phyloP scores from a whole-genome alignment of 2,888 invertebrate genomes.

The Pachycephus smyrnensis region DNA sequence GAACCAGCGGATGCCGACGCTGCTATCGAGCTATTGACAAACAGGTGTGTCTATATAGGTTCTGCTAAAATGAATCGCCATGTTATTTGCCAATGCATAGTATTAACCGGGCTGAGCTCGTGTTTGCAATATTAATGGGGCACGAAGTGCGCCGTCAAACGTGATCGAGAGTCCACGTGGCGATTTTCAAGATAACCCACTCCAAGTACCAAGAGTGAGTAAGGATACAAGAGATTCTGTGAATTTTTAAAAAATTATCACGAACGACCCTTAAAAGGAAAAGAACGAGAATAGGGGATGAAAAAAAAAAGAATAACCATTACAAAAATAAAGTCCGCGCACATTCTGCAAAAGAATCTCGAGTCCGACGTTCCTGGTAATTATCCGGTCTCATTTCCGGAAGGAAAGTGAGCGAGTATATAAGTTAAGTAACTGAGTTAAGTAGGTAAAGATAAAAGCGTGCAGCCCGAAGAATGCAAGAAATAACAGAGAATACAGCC shows the following conservation, averaged over 20 bases:
- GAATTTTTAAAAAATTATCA: not conserved
- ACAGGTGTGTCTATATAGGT: constrained; percentile 33
- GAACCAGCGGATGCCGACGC: constrained; percentile 47
- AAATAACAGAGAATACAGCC: constrained; percentile 16
- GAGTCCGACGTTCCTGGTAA: not conserved
- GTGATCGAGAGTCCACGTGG: not conserved
- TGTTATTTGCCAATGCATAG: constrained; percentile 46
- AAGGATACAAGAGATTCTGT: not conserved
- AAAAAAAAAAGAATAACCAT: not conserved
- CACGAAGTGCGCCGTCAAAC: not conserved
- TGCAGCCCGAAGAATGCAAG: not conserved
- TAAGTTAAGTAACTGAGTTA: not conserved
- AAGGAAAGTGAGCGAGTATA: not conserved
- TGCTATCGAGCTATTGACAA: constrained; percentile 53
- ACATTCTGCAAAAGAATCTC: not conserved
- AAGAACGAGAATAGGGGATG: not conserved
- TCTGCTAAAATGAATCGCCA: constrained; percentile 44
- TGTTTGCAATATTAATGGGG: not conserved
- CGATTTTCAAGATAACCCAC: not conserved
- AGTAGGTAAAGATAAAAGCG: not conserved
- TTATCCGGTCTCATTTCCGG: not conserved
- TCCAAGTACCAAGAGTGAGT: not conserved
- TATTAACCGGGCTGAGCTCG: constrained; percentile 37
- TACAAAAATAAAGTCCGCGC: not conserved
- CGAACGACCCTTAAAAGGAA: not conserved